Evolutionary conservation across 2,888 invertebrate genomes (phyloP), one percentile per base, ranked within the genome.

Genomic region (Marronus borbonicus): DNA sequence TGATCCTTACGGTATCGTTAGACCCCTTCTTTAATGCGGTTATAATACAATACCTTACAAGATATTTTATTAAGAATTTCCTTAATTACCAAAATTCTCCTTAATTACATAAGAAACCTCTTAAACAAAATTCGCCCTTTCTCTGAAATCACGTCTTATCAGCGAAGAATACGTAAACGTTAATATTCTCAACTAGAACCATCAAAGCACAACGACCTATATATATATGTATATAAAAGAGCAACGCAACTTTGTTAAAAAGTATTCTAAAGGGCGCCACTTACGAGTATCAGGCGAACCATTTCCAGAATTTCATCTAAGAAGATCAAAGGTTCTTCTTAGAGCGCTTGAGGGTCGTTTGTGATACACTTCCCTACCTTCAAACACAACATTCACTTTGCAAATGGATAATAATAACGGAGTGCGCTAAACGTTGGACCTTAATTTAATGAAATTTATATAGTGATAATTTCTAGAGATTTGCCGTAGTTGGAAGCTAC

Each of bases 271-370:
- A 62, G 31, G 24, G 62, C 14, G 62, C 62, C 62, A 62, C 62
- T 62, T 62, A 28, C 28, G 62, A 62, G 31, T 31, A 14, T 28
- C 28, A 31, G 31, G 31, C 28, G 62, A 28, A 24, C 62, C 62
- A 62, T 62, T 62, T 62, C 62, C 62, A 62, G 62, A 62, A 62
- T 62, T 62, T 62, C 62, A 62, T 62, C 62, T 62, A 62, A 62
- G 62, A 62, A 44, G 62, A 62, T 62, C 62, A 62, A 62, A 62
- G 62, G 62, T 62, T 28, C 62, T 24, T 31, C 62, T 62, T 62
- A 28, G 62, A 62, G 62, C 12, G 62, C 31, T 62, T 62, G 31
- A 62, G 62, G 62, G 62, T 62, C 62, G 62, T 62, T 62, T 28
- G 31, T 14, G 28, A 62, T 62, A 62, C 62, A 62, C 62, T 62